Percentiles rank a stretch among this genome's conserved stretches.
These are phyloP conservation scores for Cerastoderma edule DNA, from an alignment of 2,888 invertebrate species.

Conservation along the genomic window DNA sequence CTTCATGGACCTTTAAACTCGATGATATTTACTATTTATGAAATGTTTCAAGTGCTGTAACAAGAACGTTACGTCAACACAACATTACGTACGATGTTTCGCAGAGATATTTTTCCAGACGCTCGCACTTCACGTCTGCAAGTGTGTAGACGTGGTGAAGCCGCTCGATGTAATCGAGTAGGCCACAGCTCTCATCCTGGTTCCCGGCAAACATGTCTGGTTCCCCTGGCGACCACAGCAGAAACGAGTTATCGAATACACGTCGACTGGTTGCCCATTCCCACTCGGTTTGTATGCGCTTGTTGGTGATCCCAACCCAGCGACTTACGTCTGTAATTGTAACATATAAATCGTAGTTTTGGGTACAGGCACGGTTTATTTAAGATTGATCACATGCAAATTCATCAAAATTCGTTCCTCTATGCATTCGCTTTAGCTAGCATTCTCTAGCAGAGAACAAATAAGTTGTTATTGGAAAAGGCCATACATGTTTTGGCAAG, in stretches of 20 bases:
- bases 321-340: conserved; percentile 18
- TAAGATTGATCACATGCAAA: too few relatives aligned
- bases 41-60: too few relatives aligned
- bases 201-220: conserved; percentile 23
- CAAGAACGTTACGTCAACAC: too few relatives aligned
- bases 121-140: conserved; percentile 31
- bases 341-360: not conserved
- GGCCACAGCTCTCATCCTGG: conserved; percentile 32
- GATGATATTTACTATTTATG: too few relatives aligned
- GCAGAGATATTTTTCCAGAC: conserved; percentile 29
- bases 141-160: conserved; percentile 16
- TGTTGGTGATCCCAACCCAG: conserved; percentile 31
- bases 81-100: conserved; percentile 34
- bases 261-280: conserved; percentile 40
- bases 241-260: conserved; percentile 1
- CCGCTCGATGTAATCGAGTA: conserved; percentile 23
- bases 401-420: too few relatives aligned
- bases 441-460: too few relatives aligned
- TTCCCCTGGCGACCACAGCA: conserved; percentile 30
- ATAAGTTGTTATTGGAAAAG: too few relatives aligned
- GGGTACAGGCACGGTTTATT: too few relatives aligned
- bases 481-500: too few relatives aligned
- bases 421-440: too few relatives aligned
- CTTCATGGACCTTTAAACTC: too few relatives aligned
- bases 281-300: conserved; percentile 18